Evolutionary conservation across 2,888 invertebrate genomes (phyloP), one percentile per base, ranked within the genome.

Genomic region (Cecidostiba fungosa): DNA sequence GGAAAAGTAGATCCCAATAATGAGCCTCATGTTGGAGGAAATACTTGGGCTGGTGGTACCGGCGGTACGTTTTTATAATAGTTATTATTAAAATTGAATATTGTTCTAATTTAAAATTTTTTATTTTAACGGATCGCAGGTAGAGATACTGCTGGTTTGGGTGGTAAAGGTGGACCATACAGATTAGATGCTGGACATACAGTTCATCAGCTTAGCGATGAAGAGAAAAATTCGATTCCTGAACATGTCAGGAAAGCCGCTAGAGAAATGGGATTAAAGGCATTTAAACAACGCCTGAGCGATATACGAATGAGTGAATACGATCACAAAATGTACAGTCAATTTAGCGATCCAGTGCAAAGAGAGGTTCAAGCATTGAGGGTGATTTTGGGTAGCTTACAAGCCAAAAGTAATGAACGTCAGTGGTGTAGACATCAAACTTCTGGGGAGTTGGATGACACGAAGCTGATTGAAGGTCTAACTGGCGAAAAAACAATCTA

Each of bases 131-230:
- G 66, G 4, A n/a, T 82, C 88, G 79, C 47, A 93, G 93, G 94
- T 8, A 94, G 98, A 83, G 98, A 98, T 92, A 99, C 99, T 0
- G 98, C 99, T 0, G 99, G 99, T 0, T 94, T 99, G 66, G 99
- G 99, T 14, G 99, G 99, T 1, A 98, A 98, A 93, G 99, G 99
- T 26, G 99, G 99, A 0, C 99, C 99, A 0, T 99, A 98, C 94
- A 94, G 99, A 0, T 94, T 99, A 19, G 99, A 99, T 93, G 97
- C 97, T 82, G 99, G 99, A 0, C 98, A 99, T 89, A 96, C 96
- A 87, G 98, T 99, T 1, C 97, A 98, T 93, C 99, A 99, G 94
- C 94, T 97, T 74, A 97, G 98, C 59, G 97, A 99, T 84, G 97
- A 95, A 88, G 98, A 98, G 91, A 99, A 99, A 91, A 96, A 97